Evolutionary conservation across 2,113 vertebrate genomes (phyloP).

Genomic region (Stegostoma tigrinum): DNA sequence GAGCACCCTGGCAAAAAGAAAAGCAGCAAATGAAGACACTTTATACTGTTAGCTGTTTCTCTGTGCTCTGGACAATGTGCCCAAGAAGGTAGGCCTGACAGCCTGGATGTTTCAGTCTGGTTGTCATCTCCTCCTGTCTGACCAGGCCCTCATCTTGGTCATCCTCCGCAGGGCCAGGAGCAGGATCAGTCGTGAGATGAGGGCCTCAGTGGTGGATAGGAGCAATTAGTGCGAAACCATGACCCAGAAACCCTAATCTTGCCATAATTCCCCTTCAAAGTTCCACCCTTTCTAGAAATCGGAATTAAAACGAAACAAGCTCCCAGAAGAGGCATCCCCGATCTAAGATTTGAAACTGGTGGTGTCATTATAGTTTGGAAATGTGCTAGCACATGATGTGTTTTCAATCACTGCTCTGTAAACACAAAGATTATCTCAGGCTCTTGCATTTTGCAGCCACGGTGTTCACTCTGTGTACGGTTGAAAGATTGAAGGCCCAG

Average conservation of each 20-base stretch:
- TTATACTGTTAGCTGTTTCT: neutral
- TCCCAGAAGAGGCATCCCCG: neutral
- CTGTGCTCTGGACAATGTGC: neutral
- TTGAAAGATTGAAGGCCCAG: neutral
- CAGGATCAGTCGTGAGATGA: neutral
- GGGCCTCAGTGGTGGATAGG: neutral
- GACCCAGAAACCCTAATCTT: too few relatives aligned
- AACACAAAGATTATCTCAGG: neutral
- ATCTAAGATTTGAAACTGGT: neutral
- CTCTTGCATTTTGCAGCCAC: neutral
- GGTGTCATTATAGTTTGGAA: neutral
- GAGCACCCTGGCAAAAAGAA: slow-evolving; percentile 67
- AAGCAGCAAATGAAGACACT: slow-evolving; percentile 37
- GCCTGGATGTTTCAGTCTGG: neutral
- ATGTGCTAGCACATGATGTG: neutral
- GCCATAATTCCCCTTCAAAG: neutral
- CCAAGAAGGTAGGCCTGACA: neutral
- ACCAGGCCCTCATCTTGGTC: neutral
- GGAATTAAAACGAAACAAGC: neutral
- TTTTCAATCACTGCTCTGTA: neutral
- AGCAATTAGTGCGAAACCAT: neutral
- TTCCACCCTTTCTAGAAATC: neutral
- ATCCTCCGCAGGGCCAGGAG: neutral
- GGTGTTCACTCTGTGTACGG: neutral
- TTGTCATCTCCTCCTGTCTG: neutral